A percentile compares a stretch with the other conserved stretches of the same genome.
Conservation (phyloP, 2,888 invertebrate species). For the Notodonta dromedarius region DNA sequence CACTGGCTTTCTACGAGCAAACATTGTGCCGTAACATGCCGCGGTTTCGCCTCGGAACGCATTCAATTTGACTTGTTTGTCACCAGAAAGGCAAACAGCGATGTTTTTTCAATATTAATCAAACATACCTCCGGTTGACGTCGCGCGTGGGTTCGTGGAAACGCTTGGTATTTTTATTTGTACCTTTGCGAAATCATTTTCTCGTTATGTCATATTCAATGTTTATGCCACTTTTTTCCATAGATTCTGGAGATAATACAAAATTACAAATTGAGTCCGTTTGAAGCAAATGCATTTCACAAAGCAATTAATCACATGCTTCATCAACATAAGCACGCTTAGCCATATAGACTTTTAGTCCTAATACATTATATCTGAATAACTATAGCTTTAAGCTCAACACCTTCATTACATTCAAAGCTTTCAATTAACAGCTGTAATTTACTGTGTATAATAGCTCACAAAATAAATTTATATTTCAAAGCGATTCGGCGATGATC, state of each 20-base stretch:
- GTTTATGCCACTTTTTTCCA: neutral
- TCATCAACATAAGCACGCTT: too few relatives aligned
- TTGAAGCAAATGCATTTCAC: too few relatives aligned
- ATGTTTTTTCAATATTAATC: conserved; percentile 47
- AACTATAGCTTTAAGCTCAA: too few relatives aligned
- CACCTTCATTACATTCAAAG: too few relatives aligned
- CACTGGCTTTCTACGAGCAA: conserved; percentile 32
- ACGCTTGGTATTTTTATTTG: conserved; percentile 23
- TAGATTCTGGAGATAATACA: neutral
- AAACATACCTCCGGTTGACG: conserved; percentile 26
- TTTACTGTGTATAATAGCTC: neutral
- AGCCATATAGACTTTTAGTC: too few relatives aligned
- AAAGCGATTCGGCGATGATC: conserved; percentile 5
- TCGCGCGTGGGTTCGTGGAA: conserved; percentile 20
- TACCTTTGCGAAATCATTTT: conserved; percentile 24
- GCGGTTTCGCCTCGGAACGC: conserved; percentile 15
- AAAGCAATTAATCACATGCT: too few relatives aligned
- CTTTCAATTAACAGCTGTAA: too few relatives aligned
- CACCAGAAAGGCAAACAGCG: conserved; percentile 45
- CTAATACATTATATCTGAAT: too few relatives aligned
- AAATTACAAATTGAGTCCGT: too few relatives aligned
- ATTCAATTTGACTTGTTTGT: conserved; percentile 60
- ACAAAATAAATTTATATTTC: conserved; percentile 5
- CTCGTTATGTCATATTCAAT: conserved; percentile 9
- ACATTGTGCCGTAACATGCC: conserved; percentile 31